Percentiles rank a stretch among this genome's conserved stretches.
phyloP scores from a whole-genome alignment of 1,140 invertebrate species.

The Bombus difficillimus region DNA sequence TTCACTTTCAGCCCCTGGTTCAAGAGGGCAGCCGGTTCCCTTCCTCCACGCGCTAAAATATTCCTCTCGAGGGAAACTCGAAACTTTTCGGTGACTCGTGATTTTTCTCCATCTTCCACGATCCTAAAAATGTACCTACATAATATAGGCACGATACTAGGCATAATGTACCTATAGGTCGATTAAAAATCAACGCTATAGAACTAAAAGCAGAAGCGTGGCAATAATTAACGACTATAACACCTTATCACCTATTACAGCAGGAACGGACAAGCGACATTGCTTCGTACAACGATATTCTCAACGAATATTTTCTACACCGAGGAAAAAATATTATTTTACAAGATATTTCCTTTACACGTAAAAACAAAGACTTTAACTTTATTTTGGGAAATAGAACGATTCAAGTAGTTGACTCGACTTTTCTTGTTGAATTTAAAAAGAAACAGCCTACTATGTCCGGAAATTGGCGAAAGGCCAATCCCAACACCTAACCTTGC shows the following conservation, averaged over 20 bases:
- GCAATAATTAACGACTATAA: too few species aligned
- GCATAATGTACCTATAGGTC: too few species aligned
- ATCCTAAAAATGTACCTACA: not conserved
- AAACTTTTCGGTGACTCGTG: constrained; percentile 22
- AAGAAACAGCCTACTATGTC: too few species aligned
- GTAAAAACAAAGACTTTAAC: too few species aligned
- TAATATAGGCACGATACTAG: not conserved
- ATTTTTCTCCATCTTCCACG: not conserved
- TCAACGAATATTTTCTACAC: too few species aligned
- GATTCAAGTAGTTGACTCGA: not conserved
- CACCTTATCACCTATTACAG: too few species aligned
- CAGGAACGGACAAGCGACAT: too few species aligned
- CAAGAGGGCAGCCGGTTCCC: not conserved
- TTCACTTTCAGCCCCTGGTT: constrained; percentile 11
- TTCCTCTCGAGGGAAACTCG: constrained; percentile 40
- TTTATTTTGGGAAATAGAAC: fast-evolving
- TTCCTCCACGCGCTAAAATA: constrained; percentile 21
- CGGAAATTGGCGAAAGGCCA: not conserved
- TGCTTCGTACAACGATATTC: too few species aligned
- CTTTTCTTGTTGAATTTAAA: not conserved
- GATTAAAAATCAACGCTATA: too few species aligned
- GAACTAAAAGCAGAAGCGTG: too few species aligned
- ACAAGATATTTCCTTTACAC: too few species aligned
- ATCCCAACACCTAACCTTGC: not conserved
- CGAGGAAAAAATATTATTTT: too few species aligned